phyloP scores from a whole-genome alignment of 2,113 vertebrate genomes.

The Hemiscyllium ocellatum region DNA sequence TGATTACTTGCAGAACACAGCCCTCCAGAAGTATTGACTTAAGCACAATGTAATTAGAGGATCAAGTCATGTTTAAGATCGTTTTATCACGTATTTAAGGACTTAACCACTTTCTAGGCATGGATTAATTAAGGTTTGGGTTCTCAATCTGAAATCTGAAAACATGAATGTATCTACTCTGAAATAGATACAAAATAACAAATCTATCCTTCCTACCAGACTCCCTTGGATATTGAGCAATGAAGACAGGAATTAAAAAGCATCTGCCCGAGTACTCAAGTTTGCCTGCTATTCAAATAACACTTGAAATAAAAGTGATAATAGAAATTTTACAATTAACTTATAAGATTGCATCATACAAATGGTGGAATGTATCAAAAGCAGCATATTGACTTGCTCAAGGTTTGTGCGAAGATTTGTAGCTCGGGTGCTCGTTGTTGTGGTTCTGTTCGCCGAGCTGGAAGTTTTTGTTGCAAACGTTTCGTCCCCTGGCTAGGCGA shows the following conservation, averaged over 20 bases:
- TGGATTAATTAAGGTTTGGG: neutral
- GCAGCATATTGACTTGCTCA: neutral
- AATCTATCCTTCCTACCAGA: neutral
- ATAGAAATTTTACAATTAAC: neutral
- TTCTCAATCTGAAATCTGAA: neutral
- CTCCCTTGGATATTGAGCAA: neutral
- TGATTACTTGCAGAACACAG: neutral
- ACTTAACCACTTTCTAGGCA: neutral
- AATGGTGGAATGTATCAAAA: neutral
- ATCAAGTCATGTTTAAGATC: neutral
- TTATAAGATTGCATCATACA: neutral
- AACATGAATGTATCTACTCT: neutral
- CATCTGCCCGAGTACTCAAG: neutral
- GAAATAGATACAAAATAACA: neutral
- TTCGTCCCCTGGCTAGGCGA: too few relatives aligned
- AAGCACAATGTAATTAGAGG: neutral
- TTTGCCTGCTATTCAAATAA: neutral
- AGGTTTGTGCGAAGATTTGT: too few relatives aligned
- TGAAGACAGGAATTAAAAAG: neutral
- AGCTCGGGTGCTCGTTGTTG: too few relatives aligned
- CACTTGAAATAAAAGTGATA: neutral
- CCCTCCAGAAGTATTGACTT: constrained; percentile 4
- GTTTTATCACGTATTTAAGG: neutral
- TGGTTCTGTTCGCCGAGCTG: too few relatives aligned
- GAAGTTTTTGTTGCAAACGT: too few relatives aligned